Evolutionary conservation across 2,888 invertebrate genomes (phyloP), one percentile per base, ranked within the genome.

Genomic region (Abrostola triplasia): DNA sequence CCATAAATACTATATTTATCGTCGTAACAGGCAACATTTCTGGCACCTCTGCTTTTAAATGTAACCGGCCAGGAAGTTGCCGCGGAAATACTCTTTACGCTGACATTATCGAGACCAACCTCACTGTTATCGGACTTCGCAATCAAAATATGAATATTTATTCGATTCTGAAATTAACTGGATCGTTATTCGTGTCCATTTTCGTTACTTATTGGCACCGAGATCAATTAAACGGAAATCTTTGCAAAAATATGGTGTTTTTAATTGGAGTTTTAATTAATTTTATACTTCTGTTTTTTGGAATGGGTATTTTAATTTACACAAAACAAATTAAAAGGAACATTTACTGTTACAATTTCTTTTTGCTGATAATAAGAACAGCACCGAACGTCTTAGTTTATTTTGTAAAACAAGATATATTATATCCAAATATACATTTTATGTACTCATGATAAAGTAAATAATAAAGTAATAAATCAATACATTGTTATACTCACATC

Each of bases 121-220:
- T 71, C 65, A 58, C 67, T 64, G 76, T 67, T 80, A 77, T 80
- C 80, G 36, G 60, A 66, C 73, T 79, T 70, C 72, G 59, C 61
- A 70, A 79, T 81, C 76, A 66, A 79, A 79, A 76, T 76, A 73
- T 81, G 67, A 79, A 81, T 80, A 81, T 80, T 81, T 75, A 76
- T 74, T 79, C 52, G 63, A 57, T 61, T 36, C 54, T 59, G 41
- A 79, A 76, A 81, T 75, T 79, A 79, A 79, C 71, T 81, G 58
- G 72, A 59, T 69, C 52, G 64, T 51, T 59, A 61, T 67, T 73
- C 53, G 64, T 75, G 61, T 68, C 64, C 67, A 66, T 70, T 77
- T 70, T 69, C 64, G 67, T 72, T 67, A 63, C 67, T 80, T 75
- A 67, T 77, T 77, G 77, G 67, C 44, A 53, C 57, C 65, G 55